Evolutionary conservation across 1,140 invertebrate species (phyloP).

Genomic region (Euglossa dilemma): DNA sequence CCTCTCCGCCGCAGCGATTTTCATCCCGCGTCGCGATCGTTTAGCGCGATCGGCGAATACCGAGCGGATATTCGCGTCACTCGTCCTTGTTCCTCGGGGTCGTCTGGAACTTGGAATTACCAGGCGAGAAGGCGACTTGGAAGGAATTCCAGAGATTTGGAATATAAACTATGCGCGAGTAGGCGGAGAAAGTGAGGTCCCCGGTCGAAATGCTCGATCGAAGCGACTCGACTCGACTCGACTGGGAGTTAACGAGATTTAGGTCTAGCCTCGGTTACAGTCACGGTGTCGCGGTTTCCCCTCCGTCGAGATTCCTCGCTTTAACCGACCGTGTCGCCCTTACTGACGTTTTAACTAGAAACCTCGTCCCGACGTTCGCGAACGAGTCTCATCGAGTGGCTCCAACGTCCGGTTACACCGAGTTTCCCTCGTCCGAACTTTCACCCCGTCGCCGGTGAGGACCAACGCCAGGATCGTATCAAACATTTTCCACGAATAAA

Average conservation of each 20-base stretch:
- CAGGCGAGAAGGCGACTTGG: background rate
- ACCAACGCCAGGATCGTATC: background rate
- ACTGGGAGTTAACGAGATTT: slow-evolving; percentile 44
- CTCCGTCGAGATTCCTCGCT: background rate
- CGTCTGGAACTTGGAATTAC: background rate
- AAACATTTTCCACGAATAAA: background rate
- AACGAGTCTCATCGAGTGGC: slow-evolving; percentile 54
- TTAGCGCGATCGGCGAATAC: no score
- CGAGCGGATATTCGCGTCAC: no score
- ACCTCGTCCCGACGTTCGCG: slow-evolving; percentile 56
- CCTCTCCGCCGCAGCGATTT: background rate
- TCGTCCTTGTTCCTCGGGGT: background rate
- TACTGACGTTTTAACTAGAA: slow-evolving; percentile 63
- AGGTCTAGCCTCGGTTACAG: slow-evolving; percentile 42
- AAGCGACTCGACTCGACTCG: slow-evolving; percentile 23
- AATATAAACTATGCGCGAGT: background rate
- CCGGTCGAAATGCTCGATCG: background rate
- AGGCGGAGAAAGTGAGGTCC: background rate
- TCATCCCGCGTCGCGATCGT: background rate
- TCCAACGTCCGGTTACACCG: slow-evolving; percentile 29
- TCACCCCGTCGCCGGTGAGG: background rate
- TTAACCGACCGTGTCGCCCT: slow-evolving; percentile 55
- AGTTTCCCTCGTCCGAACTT: background rate
- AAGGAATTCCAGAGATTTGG: background rate
- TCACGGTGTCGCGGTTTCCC: slow-evolving; percentile 39